Base-by-base conservation (phyloP, 2,888 invertebrate species). In the Sipha maydis region DNA sequence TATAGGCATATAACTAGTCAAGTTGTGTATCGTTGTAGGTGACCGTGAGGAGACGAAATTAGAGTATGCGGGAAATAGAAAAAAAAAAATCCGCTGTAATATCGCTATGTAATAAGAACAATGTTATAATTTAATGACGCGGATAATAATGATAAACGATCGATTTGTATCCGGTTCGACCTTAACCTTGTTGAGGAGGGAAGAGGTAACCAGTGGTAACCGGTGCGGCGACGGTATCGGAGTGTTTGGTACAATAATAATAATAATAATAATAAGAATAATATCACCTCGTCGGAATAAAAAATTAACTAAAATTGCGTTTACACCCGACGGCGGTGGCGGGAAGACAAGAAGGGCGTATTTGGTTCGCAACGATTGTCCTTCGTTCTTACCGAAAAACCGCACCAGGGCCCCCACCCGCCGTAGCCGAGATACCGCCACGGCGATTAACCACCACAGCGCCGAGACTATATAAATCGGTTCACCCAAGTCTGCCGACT, bases 371-470 rank as follows among this genome's bases (percentile, higher is more conserved):
- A 14, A 14, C 54, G 71, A 31, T 84, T n/a, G 75, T 76, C 75
- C 75, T 82, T 82, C 41, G 21, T 38, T 11, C 38, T 25, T 11
- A 48, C 75, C 88, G 80, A 88, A 88, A 88, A 88, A 75, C 75
- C 76, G 48, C 48, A 14, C 61, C 75, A 31, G 25, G 79, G 73
- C 31, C 76, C 28, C 84, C 41, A 28, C 41, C 77, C n/a, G 19
- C 56, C 19, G 56, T 25, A 25, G 69, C 8, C 48, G 48, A 21
- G 56, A 1, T 28, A 25, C 76, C 54, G 73, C 34, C 11, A 48
- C 14, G n/a, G 41, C 34, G 28, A 31, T 38, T 31, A 34, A 71
- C 78, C 71, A n/a, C 48, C 78, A 38, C 19, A 14, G 48, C 69
- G 21, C 14, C 48, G 19, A 7, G 19, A 61, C 75, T 88, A 82